Evolutionary conservation across 2,797 vertebrate species (phyloP).

Genomic region (Tarsius wallacei): DNA sequence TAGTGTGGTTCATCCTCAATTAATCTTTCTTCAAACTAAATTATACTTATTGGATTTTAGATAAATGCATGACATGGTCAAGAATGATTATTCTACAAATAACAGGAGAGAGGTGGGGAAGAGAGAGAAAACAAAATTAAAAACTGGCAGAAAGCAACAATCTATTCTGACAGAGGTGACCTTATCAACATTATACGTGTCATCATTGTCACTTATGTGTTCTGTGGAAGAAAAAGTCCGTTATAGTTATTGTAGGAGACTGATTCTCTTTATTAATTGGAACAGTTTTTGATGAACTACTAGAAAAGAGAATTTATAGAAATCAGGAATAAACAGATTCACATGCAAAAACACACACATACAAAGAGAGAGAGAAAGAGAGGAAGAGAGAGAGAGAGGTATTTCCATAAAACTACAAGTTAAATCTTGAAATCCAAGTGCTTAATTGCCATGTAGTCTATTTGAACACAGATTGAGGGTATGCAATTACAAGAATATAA

Average conservation of each 20-base stretch:
- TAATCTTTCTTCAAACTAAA: constrained; percentile 80
- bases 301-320: constrained; percentile 57
- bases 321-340: background rate
- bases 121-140: constrained; percentile 51
- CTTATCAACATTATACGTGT: constrained; percentile 83
- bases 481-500: constrained; percentile 74
- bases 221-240: constrained; percentile 60
- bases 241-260: constrained; percentile 76
- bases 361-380: too few relatives aligned
- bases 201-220: constrained; percentile 82
- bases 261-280: constrained; percentile 78
- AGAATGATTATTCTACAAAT: constrained; percentile 68
- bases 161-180: constrained; percentile 82
- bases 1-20: constrained; percentile 75
- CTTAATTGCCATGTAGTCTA: constrained; percentile 76
- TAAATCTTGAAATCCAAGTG: constrained; percentile 78
- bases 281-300: constrained; percentile 64
- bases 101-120: constrained; percentile 51
- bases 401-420: constrained; percentile 73
- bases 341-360: too few relatives aligned
- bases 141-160: constrained; percentile 78
- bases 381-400: background rate
- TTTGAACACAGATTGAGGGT: constrained; percentile 63
- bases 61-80: constrained; percentile 67
- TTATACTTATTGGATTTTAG: constrained; percentile 80